Percentiles rank a stretch among this genome's conserved stretches.
phyloP scores from a whole-genome alignment of 1,140 invertebrate species.

The Eumeta japonica region DNA sequence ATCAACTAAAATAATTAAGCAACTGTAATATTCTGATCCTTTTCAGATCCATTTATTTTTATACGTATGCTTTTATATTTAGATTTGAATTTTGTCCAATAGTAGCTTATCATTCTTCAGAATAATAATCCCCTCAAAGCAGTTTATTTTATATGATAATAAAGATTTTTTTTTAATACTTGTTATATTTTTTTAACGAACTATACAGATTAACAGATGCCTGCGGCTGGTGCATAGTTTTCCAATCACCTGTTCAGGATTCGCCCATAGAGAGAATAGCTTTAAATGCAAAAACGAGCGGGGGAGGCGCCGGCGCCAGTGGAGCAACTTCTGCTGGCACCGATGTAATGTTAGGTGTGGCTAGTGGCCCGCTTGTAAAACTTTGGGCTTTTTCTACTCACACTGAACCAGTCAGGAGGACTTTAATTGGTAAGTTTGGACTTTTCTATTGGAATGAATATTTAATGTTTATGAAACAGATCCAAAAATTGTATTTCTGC shows the following conservation, averaged over 20 bases:
- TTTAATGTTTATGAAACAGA: too few species aligned
- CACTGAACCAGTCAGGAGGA: constrained; percentile 47
- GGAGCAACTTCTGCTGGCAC: constrained; percentile 34
- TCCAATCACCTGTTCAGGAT: constrained; percentile 90
- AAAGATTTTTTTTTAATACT: too few species aligned
- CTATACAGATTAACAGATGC: constrained; percentile 95
- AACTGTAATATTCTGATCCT: too few species aligned
- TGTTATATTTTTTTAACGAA: constrained; percentile 20
- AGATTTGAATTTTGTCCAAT: too few species aligned
- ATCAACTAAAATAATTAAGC: too few species aligned
- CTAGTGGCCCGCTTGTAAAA: constrained; percentile 79
- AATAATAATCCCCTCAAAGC: too few species aligned
- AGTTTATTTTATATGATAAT: too few species aligned
- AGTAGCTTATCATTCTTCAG: too few species aligned
- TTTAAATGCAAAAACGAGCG: constrained; percentile 89
- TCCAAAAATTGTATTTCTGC: too few species aligned
- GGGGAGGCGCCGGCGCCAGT: constrained; percentile 52
- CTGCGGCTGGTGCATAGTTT: constrained; percentile 92
- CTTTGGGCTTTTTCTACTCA: constrained; percentile 81
- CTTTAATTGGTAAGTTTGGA: constrained; percentile 45
- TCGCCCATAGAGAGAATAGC: constrained; percentile 88
- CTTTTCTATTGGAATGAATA: not conserved
- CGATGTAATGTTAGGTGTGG: constrained; percentile 64
- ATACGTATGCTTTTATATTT: too few species aligned
- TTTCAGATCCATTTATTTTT: too few species aligned